A percentile compares a stretch with the other conserved stretches of the same genome.
Conservation (phyloP, 2,797 vertebrate genomes). For the Threskiornis aethiopicus region DNA sequence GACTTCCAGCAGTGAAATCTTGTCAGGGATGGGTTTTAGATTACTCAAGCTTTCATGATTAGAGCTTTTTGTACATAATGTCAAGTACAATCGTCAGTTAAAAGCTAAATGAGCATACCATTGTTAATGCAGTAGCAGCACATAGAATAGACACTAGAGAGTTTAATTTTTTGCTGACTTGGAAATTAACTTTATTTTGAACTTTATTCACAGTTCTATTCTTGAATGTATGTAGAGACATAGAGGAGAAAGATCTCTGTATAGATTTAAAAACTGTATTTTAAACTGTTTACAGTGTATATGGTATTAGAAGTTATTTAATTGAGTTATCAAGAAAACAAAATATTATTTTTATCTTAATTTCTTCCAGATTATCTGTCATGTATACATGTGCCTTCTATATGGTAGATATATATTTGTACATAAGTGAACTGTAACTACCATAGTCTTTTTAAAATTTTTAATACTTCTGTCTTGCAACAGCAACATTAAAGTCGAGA, state of each 20-base stretch:
- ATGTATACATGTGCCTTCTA: neutral
- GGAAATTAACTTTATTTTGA: neutral
- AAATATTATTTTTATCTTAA: neutral
- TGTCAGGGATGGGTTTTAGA: conserved; percentile 64
- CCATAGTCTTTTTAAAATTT: neutral
- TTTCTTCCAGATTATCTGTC: neutral
- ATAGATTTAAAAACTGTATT: neutral
- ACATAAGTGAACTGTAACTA: neutral
- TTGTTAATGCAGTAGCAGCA: neutral
- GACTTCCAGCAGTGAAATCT: conserved; percentile 71
- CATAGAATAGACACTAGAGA: neutral
- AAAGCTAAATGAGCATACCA: conserved; percentile 43
- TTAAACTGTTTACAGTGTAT: neutral
- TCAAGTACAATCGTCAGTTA: conserved; percentile 62
- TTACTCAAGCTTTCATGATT: conserved; percentile 61
- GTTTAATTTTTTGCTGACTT: conserved; percentile 7
- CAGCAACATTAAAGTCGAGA: neutral
- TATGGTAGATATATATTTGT: neutral
- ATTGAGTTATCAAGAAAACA: neutral
- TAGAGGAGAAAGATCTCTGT: neutral
- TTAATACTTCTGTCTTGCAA: neutral
- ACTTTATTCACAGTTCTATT: neutral
- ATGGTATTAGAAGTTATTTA: neutral
- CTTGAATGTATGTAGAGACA: neutral
- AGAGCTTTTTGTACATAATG: conserved; percentile 51